These are phyloP conservation scores for Coptotermes formosanus DNA, from an alignment of 1,140 invertebrate genomes.

Conservation along the genomic window DNA sequence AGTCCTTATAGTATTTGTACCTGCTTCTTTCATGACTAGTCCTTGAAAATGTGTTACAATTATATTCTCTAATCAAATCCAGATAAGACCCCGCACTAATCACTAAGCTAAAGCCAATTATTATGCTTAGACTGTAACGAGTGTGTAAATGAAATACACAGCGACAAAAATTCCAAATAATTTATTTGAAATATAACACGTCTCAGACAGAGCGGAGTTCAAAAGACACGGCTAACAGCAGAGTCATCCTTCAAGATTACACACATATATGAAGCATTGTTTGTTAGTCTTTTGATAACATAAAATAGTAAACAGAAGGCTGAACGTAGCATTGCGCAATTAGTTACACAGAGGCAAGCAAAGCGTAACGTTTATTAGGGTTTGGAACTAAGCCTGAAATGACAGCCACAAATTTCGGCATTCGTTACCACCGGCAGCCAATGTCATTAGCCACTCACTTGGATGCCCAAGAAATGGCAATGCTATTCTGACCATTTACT, in stretches of 20 bases:
- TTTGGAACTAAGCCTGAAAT: not conserved
- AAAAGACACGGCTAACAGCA: constrained; percentile 1
- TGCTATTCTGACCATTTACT: not conserved
- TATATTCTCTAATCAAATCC: not conserved
- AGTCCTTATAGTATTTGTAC: not conserved
- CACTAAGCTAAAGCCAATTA: not conserved
- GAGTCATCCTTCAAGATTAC: constrained; percentile 19
- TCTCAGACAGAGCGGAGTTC: not conserved
- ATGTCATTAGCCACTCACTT: constrained; percentile 22
- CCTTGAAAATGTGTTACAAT: not conserved
- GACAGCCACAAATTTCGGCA: not conserved
- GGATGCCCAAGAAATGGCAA: constrained; percentile 13
- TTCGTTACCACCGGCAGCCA: not conserved
- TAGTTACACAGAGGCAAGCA: not conserved
- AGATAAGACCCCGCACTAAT: not conserved
- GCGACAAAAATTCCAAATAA: no score
- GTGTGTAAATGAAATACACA: no score
- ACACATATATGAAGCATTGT: not conserved
- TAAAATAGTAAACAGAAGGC: not conserved
- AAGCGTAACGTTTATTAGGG: not conserved
- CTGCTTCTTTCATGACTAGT: not conserved
- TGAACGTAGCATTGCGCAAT: not conserved
- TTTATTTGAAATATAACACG: no score
- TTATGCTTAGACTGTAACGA: not conserved
- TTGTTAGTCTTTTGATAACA: not conserved